phyloP scores from a whole-genome alignment of 2,888 invertebrate species.

The Ephialtes manifestator region DNA sequence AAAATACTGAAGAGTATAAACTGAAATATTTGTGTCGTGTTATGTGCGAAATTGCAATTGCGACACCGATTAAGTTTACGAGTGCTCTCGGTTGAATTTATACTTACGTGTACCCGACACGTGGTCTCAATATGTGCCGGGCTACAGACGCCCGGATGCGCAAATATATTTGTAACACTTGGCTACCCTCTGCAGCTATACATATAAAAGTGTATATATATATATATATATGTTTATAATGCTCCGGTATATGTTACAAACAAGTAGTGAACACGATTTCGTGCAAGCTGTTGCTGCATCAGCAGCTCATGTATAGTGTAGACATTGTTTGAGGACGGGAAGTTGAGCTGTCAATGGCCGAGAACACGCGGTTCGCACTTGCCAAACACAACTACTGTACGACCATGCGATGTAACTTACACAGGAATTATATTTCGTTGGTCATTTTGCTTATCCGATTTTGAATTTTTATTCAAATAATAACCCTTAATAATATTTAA shows the following conservation, averaged over 20 bases:
- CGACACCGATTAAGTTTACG: constrained; percentile 38
- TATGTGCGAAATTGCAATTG: constrained; percentile 15
- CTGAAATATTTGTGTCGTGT: not conserved
- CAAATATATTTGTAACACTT: constrained; percentile 50
- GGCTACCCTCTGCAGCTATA: constrained; percentile 8
- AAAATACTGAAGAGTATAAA: not conserved
- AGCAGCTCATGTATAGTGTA: not conserved
- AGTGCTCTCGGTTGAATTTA: constrained; percentile 15
- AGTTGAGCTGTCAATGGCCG: constrained; percentile 14
- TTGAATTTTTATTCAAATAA: too few relatives aligned
- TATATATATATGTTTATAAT: not conserved
- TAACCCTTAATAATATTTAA: too few relatives aligned
- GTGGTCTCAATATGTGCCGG: constrained; percentile 27
- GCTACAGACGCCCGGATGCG: constrained; percentile 52
- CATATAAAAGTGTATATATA: not conserved
- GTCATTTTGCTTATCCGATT: too few relatives aligned
- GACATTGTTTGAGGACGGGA: not conserved
- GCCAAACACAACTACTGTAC: not conserved
- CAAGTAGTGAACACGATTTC: constrained; percentile 30
- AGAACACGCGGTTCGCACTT: constrained; percentile 10
- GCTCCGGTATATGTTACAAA: not conserved
- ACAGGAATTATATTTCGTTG: not conserved
- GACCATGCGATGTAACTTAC: not conserved
- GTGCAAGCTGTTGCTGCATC: not conserved
- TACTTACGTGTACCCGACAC: constrained; percentile 12